phyloP scores from a whole-genome alignment of 64 coral and sea anemone genomes.

The Montipora foliosa region DNA sequence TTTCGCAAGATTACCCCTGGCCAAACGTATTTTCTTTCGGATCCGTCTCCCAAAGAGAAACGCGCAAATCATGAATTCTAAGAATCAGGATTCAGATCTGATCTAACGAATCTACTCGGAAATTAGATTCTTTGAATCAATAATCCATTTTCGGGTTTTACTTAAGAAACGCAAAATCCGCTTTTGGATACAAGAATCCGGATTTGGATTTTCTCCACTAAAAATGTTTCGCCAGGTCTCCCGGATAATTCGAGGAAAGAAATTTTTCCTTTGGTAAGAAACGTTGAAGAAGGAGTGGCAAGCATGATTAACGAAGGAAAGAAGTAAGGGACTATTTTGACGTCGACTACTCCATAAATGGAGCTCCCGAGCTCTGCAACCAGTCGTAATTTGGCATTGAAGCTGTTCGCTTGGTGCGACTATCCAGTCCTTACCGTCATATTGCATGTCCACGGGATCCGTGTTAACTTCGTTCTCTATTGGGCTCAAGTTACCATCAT shows the following conservation, averaged over 20 bases:
- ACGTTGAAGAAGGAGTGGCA: conserved; percentile 61
- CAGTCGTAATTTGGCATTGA: conserved; percentile 64
- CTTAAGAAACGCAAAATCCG: too few relatives aligned
- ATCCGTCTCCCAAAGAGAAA: too few relatives aligned
- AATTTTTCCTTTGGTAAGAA: conserved; percentile 56
- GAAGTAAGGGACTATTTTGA: conserved; percentile 1
- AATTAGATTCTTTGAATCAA: too few relatives aligned
- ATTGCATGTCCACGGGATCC: conserved; percentile 84
- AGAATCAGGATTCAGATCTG: too few relatives aligned
- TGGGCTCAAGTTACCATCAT: conserved; percentile 41
- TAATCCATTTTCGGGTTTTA: too few relatives aligned
- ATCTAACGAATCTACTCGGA: too few relatives aligned
- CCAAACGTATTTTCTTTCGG: too few relatives aligned
- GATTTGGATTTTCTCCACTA: conserved; percentile 45
- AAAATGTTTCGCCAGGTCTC: conserved; percentile 32
- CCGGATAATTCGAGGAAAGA: conserved; percentile 48
- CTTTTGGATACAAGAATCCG: too few relatives aligned
- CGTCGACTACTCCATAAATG: conserved; percentile 62
- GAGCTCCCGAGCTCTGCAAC: conserved; percentile 72
- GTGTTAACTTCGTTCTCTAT: conserved; percentile 70
- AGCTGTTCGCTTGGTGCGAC: conserved; percentile 59
- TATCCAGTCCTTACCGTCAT: conserved; percentile 54
- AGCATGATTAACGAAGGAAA: background rate
- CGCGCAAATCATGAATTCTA: too few relatives aligned
- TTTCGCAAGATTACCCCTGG: too few relatives aligned